A percentile compares a stretch with the other conserved stretches of the same genome.
Evolutionary conservation across 2,888 invertebrate species (phyloP).

Genomic region (Clivina fossor): DNA sequence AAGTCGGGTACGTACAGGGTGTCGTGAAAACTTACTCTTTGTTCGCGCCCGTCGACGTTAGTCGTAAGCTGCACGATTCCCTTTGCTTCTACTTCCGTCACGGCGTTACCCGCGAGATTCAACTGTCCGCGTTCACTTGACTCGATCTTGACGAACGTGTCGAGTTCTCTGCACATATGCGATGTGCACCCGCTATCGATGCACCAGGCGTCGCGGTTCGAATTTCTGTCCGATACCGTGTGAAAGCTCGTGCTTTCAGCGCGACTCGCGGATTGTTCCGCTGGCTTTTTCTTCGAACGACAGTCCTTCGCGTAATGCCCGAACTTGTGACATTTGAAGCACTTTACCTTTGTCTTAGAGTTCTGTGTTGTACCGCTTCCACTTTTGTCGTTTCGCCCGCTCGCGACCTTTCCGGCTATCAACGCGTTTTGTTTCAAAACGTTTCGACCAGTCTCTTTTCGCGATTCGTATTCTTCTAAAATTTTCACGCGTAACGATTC

Average conservation of each 20-base stretch:
- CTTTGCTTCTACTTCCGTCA: constrained; percentile 16
- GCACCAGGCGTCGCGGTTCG: constrained; percentile 22
- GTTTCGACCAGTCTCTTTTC: too few species aligned
- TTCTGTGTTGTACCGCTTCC: neutral
- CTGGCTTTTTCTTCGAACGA: neutral
- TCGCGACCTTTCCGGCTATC: constrained; percentile 1
- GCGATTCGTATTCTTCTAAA: neutral
- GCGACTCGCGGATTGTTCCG: neutral
- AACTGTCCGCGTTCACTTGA: constrained; percentile 14
- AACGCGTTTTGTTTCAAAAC: neutral
- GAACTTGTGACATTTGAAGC: neutral
- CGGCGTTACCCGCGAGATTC: constrained; percentile 27
- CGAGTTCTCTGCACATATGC: constrained; percentile 27
- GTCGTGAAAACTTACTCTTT: constrained; percentile 12
- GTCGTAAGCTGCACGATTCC: too few species aligned
- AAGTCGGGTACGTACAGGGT: constrained; percentile 18
- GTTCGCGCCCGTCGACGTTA: too few species aligned
- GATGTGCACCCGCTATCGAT: constrained; percentile 35
- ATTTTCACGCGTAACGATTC: neutral
- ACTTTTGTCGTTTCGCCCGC: neutral
- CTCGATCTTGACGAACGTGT: constrained; percentile 17
- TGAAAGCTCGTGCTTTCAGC: neutral
- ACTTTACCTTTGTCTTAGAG: neutral
- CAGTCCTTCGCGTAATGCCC: constrained; percentile 30
- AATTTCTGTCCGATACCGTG: neutral